Evolutionary conservation across 2,113 vertebrate genomes (phyloP).

Genomic region (Platanista minor): DNA sequence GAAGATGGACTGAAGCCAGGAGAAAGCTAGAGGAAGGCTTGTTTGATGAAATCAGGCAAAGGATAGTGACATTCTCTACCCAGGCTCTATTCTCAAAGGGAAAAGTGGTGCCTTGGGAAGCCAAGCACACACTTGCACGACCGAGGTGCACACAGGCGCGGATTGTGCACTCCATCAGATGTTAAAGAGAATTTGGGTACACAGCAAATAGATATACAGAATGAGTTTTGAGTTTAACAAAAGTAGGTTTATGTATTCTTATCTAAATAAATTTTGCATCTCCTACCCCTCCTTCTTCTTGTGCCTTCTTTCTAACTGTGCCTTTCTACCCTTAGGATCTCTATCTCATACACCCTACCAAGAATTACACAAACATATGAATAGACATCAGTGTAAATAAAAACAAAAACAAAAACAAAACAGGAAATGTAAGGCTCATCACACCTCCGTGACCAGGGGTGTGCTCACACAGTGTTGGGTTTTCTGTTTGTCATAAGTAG

Average conservation of each 20-base stretch:
- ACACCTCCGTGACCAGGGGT: not conserved
- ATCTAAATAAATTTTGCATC: not conserved
- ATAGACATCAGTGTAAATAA: not conserved
- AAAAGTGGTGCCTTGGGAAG: too few species aligned
- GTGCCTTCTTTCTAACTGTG: not conserved
- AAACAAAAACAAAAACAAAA: not conserved
- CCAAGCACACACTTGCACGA: too few species aligned
- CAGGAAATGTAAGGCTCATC: not conserved
- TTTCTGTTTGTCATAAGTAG: not conserved
- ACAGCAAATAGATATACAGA: not conserved
- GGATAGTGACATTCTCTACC: too few species aligned
- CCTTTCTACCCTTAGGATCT: not conserved
- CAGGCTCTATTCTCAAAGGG: too few species aligned
- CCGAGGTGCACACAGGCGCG: accelerated
- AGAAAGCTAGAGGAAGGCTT: too few species aligned
- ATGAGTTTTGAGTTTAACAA: not conserved
- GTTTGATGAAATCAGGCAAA: too few species aligned
- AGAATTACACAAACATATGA: not conserved
- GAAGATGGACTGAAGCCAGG: too few species aligned
- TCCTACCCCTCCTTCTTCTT: not conserved
- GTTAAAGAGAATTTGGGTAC: not conserved
- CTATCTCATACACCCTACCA: not conserved
- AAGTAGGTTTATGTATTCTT: not conserved
- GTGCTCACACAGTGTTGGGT: too few species aligned
- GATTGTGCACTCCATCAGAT: not conserved